phyloP scores from a whole-genome alignment of 92 coral and sea anemone genomes.

The Ricordea florida region DNA sequence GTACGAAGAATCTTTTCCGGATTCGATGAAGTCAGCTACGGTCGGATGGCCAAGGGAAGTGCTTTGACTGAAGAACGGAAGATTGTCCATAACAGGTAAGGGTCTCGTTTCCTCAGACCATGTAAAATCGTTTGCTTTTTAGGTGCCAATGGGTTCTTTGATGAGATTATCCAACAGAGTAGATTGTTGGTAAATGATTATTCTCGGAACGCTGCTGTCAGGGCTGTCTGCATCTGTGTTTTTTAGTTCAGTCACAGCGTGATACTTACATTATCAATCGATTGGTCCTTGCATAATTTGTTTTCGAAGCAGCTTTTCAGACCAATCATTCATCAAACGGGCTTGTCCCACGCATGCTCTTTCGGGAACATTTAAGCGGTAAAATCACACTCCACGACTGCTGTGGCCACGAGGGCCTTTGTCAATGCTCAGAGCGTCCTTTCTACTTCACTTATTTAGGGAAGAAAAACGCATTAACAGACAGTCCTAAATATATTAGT shows the following conservation, averaged over 20 bases:
- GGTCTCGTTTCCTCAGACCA: background rate
- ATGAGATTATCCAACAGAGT: conserved; percentile 57
- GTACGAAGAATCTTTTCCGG: conserved; percentile 75
- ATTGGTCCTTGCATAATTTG: conserved; percentile 88
- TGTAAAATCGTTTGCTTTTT: conserved; percentile 10
- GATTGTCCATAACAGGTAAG: conserved; percentile 63
- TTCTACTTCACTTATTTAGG: background rate
- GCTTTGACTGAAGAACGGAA: conserved; percentile 51
- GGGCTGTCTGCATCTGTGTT: conserved; percentile 78
- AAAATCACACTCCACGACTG: conserved; percentile 22
- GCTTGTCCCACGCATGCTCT: conserved; percentile 51
- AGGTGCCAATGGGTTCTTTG: conserved; percentile 7
- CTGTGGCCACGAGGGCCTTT: conserved; percentile 26
- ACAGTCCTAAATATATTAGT: conserved; percentile 40
- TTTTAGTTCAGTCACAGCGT: conserved; percentile 84
- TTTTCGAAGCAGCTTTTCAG: conserved; percentile 81
- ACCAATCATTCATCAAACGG: conserved; percentile 84
- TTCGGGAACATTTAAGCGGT: too few species aligned
- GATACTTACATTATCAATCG: conserved; percentile 83
- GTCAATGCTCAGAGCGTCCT: conserved; percentile 10
- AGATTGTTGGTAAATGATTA: conserved; percentile 58
- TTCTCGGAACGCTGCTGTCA: conserved; percentile 46
- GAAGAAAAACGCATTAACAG: conserved; percentile 22
- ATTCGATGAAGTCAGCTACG: conserved; percentile 71
- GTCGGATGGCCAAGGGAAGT: conserved; percentile 64